Evolutionary conservation across 2,888 invertebrate species (phyloP).

Genomic region (Tanypteryx hageni): DNA sequence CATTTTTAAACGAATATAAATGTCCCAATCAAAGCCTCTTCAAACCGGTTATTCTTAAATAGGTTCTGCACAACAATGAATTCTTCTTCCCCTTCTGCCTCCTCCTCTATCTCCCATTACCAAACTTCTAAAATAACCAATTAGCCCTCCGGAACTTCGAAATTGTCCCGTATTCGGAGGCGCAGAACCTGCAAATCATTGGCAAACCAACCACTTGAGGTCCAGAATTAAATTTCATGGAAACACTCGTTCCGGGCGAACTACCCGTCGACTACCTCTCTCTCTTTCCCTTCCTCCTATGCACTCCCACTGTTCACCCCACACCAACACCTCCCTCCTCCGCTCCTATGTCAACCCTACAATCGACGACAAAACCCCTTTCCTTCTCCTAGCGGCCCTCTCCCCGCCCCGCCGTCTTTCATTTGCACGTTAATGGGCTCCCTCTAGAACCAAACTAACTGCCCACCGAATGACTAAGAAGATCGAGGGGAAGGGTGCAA

Average conservation of each 20-base stretch:
- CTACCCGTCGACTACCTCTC: no score
- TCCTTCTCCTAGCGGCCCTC: background rate
- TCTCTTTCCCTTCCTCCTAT: no score
- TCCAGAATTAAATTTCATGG: slow-evolving; percentile 42
- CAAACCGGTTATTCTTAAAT: background rate
- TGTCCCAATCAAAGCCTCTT: background rate
- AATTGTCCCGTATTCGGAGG: background rate
- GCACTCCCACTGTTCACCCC: background rate
- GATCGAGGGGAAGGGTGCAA: background rate
- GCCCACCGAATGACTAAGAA: background rate
- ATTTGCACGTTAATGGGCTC: slow-evolving; percentile 59
- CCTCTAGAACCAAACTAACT: background rate
- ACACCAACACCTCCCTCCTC: background rate
- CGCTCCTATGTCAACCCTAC: background rate
- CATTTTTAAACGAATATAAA: slow-evolving; percentile 35
- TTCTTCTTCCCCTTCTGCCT: background rate
- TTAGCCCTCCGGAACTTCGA: background rate
- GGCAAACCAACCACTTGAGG: background rate
- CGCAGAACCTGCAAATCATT: slow-evolving; percentile 22
- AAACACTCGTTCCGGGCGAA: background rate
- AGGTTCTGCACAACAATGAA: background rate
- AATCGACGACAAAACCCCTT: background rate
- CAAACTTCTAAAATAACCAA: background rate
- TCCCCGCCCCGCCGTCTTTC: background rate
- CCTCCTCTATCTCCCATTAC: background rate